phyloP scores from a whole-genome alignment of 2,797 vertebrate genomes.

The Lutra lutra region DNA sequence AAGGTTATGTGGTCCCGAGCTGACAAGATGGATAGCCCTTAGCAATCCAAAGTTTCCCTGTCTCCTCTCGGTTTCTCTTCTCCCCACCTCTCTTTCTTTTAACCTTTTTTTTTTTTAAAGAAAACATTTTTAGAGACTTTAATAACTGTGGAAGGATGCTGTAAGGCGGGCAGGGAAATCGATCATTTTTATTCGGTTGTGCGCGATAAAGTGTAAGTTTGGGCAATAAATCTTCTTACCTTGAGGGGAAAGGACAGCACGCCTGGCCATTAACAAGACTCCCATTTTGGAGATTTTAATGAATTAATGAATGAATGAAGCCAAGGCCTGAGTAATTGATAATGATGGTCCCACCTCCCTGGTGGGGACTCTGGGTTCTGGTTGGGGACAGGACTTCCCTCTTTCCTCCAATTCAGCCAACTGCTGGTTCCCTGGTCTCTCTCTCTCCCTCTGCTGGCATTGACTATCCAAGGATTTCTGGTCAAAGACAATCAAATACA shows the following conservation, averaged over 20 bases:
- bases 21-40: constrained; percentile 85
- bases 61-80: constrained; percentile 50
- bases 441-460: no score
- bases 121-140: constrained; percentile 84
- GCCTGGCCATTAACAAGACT: constrained; percentile 67
- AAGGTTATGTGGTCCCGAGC: constrained; percentile 83
- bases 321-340: background rate
- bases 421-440: background rate
- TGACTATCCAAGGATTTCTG: background rate
- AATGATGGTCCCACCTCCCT: background rate
- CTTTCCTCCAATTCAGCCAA: background rate
- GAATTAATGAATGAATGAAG: constrained; percentile 67
- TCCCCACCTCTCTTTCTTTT: constrained; percentile 74
- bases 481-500: background rate
- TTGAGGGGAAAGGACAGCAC: constrained; percentile 80
- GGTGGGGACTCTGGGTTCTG: background rate
- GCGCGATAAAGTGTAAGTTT: constrained; percentile 83
- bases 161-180: constrained; percentile 81
- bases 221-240: constrained; percentile 82
- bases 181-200: constrained; percentile 86
- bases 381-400: background rate
- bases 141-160: constrained; percentile 83
- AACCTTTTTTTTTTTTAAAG: constrained; percentile 49
- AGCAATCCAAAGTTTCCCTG: constrained; percentile 73
- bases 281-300: constrained; percentile 46